Evolutionary conservation across 1,140 invertebrate genomes (phyloP).

Genomic region (Drosophila willistoni): DNA sequence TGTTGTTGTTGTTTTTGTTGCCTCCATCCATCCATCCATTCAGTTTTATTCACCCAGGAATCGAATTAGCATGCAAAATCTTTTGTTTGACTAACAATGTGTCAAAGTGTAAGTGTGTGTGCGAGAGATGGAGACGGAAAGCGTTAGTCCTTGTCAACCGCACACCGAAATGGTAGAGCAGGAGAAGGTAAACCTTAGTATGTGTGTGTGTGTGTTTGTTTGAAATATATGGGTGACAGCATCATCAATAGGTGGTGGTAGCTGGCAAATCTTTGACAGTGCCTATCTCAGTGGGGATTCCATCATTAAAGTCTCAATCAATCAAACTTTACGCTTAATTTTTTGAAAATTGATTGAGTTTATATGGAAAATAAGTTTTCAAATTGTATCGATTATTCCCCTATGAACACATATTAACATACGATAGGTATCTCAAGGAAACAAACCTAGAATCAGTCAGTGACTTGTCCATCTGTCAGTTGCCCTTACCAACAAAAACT

Average conservation of each 20-base stretch:
- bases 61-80: slow-evolving; percentile 81
- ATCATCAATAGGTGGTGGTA: not conserved
- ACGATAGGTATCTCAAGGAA: too few species aligned
- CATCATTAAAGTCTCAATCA: slow-evolving; percentile 10
- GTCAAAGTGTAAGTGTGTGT: slow-evolving; percentile 66
- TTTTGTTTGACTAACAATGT: slow-evolving; percentile 82
- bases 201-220: not conserved
- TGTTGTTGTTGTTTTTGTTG: slow-evolving; percentile 5
- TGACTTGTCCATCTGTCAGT: too few species aligned
- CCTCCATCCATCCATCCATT: not conserved
- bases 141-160: slow-evolving; percentile 57
- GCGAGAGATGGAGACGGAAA: slow-evolving; percentile 37
- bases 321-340: slow-evolving; percentile 5
- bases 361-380: not conserved
- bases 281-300: not conserved
- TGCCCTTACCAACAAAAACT: too few species aligned
- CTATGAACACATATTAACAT: not conserved
- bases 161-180: not conserved
- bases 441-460: too few species aligned
- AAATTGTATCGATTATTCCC: not conserved
- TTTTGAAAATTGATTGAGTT: slow-evolving; percentile 7
- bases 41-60: slow-evolving; percentile 35
- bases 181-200: not conserved
- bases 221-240: not conserved
- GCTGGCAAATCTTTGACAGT: slow-evolving; percentile 2